Base-by-base conservation (phyloP, 2,113 vertebrate genomes). In the Microtus pennsylvanicus region DNA sequence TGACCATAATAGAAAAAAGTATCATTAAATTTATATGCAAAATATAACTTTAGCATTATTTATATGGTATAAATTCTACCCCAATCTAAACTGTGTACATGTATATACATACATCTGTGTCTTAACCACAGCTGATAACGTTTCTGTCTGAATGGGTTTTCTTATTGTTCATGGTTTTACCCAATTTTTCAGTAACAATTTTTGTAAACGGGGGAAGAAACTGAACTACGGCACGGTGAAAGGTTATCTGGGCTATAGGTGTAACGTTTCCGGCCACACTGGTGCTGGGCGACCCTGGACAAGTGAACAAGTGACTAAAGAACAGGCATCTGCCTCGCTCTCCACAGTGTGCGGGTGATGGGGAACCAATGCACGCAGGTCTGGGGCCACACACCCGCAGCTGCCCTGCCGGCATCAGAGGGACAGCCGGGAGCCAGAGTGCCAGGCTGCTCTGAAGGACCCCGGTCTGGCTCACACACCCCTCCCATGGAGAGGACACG, bases 131-230 rank as follows among this genome's bases (percentile, higher is more conserved):
- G 45, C 26, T 42, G 28, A 76, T 35, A 50, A 76, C 24, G 24
- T 11, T 5, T 14, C 26, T 81, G 33, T 93, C 78, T 28, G 21
- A 33, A 45, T 33, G 52, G 12, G 8, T 42, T 78, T 88, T 81
- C 52, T 86, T 91, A 70, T 45, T 50, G 7, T n/a, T 88, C 90
- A 76, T 76, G 65, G 26, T 87, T 82, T 72, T 63, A 83, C 22
- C 38, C n/a, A 67, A 42, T 83, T 69, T 94, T 86, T 82, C n/a
- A 81, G 52, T 6, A 80, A 95, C 10, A 88, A 87, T 83, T 74
- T 90, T 93, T 72, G 58, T 50, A 70, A 86, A 61, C 10, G 22
- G 55, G 61, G 61, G n/a, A 63, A 83, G 22, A 38, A 42, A 26
- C 55, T 42, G 91, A 81, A 58, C 8, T 75, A 91, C 70, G 0